Evolutionary conservation across 2,113 vertebrate genomes (phyloP).

Genomic region (Phasianus colchicus): DNA sequence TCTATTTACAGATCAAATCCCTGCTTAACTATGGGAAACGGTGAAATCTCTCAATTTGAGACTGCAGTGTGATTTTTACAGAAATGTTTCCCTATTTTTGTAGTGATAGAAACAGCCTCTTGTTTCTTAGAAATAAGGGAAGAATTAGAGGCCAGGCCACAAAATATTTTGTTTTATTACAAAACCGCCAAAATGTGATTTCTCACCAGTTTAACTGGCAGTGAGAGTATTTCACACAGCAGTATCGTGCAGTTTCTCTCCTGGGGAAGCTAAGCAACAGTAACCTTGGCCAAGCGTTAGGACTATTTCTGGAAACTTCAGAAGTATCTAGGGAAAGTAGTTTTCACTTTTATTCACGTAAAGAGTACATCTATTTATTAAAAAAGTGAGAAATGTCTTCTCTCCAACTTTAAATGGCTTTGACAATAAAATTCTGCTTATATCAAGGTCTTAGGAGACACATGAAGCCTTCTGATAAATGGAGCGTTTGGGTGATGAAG

Average conservation of each 20-base stretch:
- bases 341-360: slow-evolving; percentile 68
- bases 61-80: slow-evolving; percentile 25
- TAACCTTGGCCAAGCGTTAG: slow-evolving; percentile 49
- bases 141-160: slow-evolving; percentile 53
- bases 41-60: slow-evolving; percentile 9
- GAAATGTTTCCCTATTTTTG: slow-evolving; percentile 25
- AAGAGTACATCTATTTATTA: slow-evolving; percentile 68
- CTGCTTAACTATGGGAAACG: background rate
- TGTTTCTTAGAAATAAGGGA: slow-evolving; percentile 50
- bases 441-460: slow-evolving; percentile 62
- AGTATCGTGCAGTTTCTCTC: slow-evolving; percentile 40
- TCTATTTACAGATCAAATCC: background rate
- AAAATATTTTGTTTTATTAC: slow-evolving; percentile 64
- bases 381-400: slow-evolving; percentile 66
- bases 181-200: slow-evolving; percentile 66
- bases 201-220: slow-evolving; percentile 60
- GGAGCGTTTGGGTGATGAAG: slow-evolving; percentile 37
- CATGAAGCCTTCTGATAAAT: slow-evolving; percentile 62
- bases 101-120: slow-evolving; percentile 31
- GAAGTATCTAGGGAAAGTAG: slow-evolving; percentile 50
- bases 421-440: slow-evolving; percentile 63
- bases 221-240: slow-evolving; percentile 35
- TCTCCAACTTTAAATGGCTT: slow-evolving; percentile 61
- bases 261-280: slow-evolving; percentile 50
- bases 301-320: slow-evolving; percentile 67